Percentiles rank a stretch among this genome's conserved stretches.
Conservation (phyloP, 2,797 vertebrate genomes). For the Pangasius mekongensis region DNA sequence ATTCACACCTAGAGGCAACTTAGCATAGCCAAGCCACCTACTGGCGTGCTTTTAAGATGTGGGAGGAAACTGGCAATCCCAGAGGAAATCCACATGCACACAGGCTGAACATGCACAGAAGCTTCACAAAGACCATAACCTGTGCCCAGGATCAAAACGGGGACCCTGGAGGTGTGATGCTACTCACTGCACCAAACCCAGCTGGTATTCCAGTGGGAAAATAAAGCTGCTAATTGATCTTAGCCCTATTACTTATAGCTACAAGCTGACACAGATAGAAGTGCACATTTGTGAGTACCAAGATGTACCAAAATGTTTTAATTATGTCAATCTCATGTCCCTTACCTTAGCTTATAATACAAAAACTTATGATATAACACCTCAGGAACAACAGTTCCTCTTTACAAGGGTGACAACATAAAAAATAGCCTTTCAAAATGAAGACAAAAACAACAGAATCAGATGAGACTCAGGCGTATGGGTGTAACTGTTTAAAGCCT, state of each 20-base stretch:
- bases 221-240: not conserved
- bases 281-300: not conserved
- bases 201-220: not conserved
- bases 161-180: not conserved
- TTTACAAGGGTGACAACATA: slow-evolving; percentile 23
- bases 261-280: not conserved
- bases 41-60: not conserved
- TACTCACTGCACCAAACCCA: not conserved
- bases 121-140: not conserved
- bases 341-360: not conserved
- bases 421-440: slow-evolving; percentile 49
- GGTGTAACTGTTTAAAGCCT: slow-evolving; percentile 77
- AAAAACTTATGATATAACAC: not conserved
- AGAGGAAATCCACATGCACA: not conserved
- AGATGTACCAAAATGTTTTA: not conserved
- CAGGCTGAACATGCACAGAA: not conserved
- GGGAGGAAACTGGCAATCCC: not conserved
- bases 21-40: not conserved
- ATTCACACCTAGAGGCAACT: not conserved
- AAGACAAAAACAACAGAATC: slow-evolving; percentile 62
- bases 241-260: not conserved
- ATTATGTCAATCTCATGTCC: not conserved
- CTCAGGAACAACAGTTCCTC: not conserved
- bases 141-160: not conserved
- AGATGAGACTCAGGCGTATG: slow-evolving; percentile 71